phyloP scores from a whole-genome alignment of 2,113 vertebrate genomes.

The Hymenochirus boettgeri region DNA sequence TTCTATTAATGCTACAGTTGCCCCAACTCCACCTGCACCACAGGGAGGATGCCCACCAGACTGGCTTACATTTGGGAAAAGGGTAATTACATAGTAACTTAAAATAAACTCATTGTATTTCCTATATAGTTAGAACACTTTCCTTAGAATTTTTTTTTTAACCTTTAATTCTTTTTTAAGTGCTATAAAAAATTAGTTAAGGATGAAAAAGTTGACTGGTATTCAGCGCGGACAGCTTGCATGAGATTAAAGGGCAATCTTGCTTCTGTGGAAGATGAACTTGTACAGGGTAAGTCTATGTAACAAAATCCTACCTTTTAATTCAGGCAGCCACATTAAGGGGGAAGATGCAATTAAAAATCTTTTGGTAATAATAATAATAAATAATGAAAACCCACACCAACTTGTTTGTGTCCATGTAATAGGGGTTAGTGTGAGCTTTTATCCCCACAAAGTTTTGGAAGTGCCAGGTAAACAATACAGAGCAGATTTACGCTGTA shows the following conservation, averaged over 20 bases:
- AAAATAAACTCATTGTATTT: neutral
- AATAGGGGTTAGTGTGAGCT: no score
- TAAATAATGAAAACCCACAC: no score
- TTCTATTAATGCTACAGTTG: conserved; percentile 71
- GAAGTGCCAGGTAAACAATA: no score
- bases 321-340: no score
- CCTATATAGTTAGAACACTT: neutral
- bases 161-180: conserved; percentile 57
- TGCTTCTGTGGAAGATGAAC: conserved; percentile 66
- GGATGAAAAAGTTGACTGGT: conserved; percentile 69
- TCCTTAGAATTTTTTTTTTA: no score
- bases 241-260: conserved; percentile 77
- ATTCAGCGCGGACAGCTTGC: conserved; percentile 72
- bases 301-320: no score
- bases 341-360: no score
- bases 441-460: no score
- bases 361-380: no score
- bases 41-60: conserved; percentile 75
- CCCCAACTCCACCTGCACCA: conserved; percentile 56
- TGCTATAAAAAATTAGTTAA: conserved; percentile 77
- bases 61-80: conserved; percentile 76
- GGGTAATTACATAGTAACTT: conserved; percentile 61
- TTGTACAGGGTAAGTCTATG: conserved; percentile 83
- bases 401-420: no score
- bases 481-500: no score